phyloP scores from a whole-genome alignment of 2,113 vertebrate species.

The Ifrita kowaldi region DNA sequence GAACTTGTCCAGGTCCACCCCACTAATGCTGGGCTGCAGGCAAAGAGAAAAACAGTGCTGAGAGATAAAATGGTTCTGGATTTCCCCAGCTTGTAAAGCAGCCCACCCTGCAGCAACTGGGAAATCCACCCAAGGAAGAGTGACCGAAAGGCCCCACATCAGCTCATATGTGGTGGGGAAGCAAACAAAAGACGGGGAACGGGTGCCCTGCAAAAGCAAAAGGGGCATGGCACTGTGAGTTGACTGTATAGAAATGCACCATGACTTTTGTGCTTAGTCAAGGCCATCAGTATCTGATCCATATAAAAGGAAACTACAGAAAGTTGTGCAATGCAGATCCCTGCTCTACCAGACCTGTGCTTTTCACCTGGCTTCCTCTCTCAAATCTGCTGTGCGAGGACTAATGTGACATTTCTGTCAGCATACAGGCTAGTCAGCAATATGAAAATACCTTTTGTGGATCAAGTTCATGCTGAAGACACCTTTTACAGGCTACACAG shows the following conservation, averaged over 20 bases:
- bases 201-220: neutral
- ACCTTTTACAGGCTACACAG: neutral
- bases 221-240: neutral
- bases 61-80: neutral
- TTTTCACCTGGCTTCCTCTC: neutral
- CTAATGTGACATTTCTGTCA: neutral
- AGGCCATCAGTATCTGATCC: neutral
- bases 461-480: neutral
- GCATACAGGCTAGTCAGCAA: neutral
- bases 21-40: conserved; percentile 87
- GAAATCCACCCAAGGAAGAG: neutral
- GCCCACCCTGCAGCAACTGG: neutral
- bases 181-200: neutral
- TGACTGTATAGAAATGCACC: neutral
- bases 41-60: neutral
- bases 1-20: conserved; percentile 88
- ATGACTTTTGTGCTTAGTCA: neutral
- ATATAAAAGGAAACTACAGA: neutral
- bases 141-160: neutral
- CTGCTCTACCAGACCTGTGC: neutral
- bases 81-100: neutral
- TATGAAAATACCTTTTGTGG: neutral
- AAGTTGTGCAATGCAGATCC: neutral
- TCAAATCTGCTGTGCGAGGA: neutral
- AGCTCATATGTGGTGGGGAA: neutral